Conservation (phyloP, 2,797 vertebrate species). For the Oophaga sylvatica region DNA sequence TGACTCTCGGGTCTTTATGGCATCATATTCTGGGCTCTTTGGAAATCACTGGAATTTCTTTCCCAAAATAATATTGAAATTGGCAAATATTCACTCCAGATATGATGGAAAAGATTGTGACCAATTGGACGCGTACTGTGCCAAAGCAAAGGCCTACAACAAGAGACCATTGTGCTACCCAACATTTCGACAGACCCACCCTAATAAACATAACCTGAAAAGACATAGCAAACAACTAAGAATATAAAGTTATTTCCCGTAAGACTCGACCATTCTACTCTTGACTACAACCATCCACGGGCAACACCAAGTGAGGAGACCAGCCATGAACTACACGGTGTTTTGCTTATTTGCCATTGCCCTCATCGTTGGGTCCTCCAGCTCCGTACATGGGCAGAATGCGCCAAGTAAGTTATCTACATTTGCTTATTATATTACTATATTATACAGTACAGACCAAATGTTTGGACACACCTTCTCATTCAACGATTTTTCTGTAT, state of each 20-base stretch:
- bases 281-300: not conserved
- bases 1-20: too few relatives aligned
- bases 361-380: slow-evolving; percentile 55
- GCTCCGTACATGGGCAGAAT: slow-evolving; percentile 7
- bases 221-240: not conserved
- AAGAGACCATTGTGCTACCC: slow-evolving; percentile 12
- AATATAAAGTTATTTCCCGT: slow-evolving; percentile 36
- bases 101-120: slow-evolving; percentile 27
- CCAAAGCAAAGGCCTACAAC: slow-evolving; percentile 41
- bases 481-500: too few relatives aligned
- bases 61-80: slow-evolving; percentile 36
- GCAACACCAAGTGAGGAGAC: slow-evolving; percentile 13
- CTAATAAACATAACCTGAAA: slow-evolving; percentile 5
- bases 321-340: slow-evolving; percentile 39
- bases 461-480: too few relatives aligned
- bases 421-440: not conserved
- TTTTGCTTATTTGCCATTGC: slow-evolving; percentile 57
- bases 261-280: slow-evolving; percentile 3
- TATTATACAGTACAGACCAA: too few relatives aligned
- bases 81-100: slow-evolving; percentile 4
- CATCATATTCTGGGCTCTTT: not conserved
- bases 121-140: not conserved
- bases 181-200: slow-evolving; percentile 1
- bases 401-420: slow-evolving; percentile 56
- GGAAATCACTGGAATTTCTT: not conserved